Evolutionary conservation across 2,113 vertebrate species (phyloP).

Genomic region (Tonatia bakeri): DNA sequence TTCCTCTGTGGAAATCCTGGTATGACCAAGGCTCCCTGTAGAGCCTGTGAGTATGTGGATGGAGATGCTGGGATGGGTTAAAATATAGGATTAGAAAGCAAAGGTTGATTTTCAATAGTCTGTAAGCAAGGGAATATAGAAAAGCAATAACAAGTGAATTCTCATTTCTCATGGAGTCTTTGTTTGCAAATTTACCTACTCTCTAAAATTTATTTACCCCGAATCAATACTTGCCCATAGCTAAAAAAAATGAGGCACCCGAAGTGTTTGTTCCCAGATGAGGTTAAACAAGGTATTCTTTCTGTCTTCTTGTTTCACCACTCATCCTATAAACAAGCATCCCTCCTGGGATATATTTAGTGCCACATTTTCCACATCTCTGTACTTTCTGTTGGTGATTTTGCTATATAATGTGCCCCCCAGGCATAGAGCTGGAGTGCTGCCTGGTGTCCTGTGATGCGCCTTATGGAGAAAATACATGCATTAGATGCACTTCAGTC

Average conservation of each 20-base stretch:
- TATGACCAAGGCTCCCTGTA: background rate
- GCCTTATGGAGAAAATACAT: background rate
- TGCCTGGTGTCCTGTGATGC: background rate
- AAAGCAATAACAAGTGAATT: background rate
- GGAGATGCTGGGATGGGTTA: background rate
- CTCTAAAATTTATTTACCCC: background rate
- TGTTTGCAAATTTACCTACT: background rate
- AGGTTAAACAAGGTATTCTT: background rate
- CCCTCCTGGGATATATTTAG: background rate
- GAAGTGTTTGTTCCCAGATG: background rate
- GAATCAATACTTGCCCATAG: background rate
- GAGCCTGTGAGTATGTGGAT: rapidly evolving
- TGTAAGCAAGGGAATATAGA: background rate
- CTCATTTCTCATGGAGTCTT: background rate
- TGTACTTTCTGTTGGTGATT: background rate
- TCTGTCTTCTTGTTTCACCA: background rate
- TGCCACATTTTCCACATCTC: background rate
- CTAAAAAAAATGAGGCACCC: background rate
- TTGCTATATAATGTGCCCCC: background rate
- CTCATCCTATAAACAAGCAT: background rate
- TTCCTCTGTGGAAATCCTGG: background rate
- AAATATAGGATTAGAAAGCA: background rate
- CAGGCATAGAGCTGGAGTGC: background rate
- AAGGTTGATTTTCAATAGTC: background rate
- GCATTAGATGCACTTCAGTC: background rate